Evolutionary conservation across 2,888 invertebrate species (phyloP).

Genomic region (Zygothrica quintamaculata): DNA sequence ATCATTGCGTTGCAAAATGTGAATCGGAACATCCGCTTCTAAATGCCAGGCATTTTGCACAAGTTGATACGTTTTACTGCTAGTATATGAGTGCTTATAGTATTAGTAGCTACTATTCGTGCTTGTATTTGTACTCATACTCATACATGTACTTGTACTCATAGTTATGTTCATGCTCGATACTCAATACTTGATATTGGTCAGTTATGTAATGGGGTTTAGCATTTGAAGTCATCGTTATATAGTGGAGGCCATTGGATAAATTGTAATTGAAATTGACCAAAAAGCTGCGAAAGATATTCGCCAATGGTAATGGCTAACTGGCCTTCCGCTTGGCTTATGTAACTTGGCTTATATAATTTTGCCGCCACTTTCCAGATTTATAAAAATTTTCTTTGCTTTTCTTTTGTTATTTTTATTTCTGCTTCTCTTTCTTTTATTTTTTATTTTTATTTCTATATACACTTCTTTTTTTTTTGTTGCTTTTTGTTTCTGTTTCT

Average conservation of each 20-base stretch:
- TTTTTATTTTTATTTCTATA: conserved; percentile 26
- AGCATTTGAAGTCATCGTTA: conserved; percentile 40
- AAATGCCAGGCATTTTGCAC: conserved; percentile 72
- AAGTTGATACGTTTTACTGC: no score
- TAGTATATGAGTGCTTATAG: conserved; percentile 9
- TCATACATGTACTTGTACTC: neutral
- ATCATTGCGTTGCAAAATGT: conserved; percentile 79
- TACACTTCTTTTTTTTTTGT: conserved; percentile 12
- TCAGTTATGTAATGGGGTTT: conserved; percentile 65
- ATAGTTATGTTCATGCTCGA: no score
- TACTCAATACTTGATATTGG: conserved; percentile 3
- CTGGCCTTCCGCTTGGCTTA: conserved; percentile 55
- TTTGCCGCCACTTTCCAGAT: conserved; percentile 75
- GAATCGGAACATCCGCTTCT: conserved; percentile 81
- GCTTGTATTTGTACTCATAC: conserved; percentile 1
- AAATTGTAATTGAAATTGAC: conserved; percentile 68
- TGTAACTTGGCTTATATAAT: conserved; percentile 77
- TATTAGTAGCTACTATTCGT: neutral
- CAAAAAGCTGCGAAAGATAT: conserved; percentile 39
- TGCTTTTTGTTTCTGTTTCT: conserved; percentile 35
- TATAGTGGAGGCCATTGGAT: conserved; percentile 31
- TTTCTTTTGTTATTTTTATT: conserved; percentile 30
- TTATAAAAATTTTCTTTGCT: conserved; percentile 62
- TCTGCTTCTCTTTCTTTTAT: conserved; percentile 23
- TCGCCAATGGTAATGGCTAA: conserved; percentile 3